Base-by-base conservation (phyloP, 2,113 vertebrate species). In the Psammodynastes pulverulentus region DNA sequence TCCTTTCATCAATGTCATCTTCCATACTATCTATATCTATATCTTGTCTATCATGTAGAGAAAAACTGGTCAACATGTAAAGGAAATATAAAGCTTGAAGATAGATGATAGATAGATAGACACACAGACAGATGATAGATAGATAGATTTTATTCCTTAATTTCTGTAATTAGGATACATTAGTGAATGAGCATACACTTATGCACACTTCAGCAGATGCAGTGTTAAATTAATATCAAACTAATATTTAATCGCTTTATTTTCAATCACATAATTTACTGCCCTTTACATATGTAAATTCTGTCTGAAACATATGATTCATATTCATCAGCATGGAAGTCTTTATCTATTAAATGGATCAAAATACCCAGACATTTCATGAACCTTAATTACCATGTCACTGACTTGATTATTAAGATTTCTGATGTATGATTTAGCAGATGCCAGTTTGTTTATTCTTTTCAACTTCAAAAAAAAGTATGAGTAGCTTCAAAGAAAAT, bases 381-480 rank as follows among this genome's bases (percentile, higher is more conserved):
- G 87, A 1, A 67, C 13, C 88, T 84, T 88, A 23, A 58, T 92
- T 54, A 92, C 3, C 45, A 87, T 93, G 58, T 72, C 6, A 87
- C 3, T 84, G 45, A 6, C 58, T 26, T 89, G 43, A 91, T 91
- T 91, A 91, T 62, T 46, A 19, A 62, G 58, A 88, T 90, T 43
- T 86, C 26, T 43, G 52, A n/a, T 2, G 0, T 9, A 51, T 17
- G 17, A 45, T 56, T 86, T 84, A 72, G 39, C 49, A 84, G 67
- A 84, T 39, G 23, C n/a, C 92, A 48, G 89, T 62, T 89, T 45
- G 49, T 93, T 93, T 29, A 49, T 87, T 52, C 39, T 62, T 92
- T 8, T 2, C 46, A 46, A 67, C 39, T 52, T 91, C 54, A 87
- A 72, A 53, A 43, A 26, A 62, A 34, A 49, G n/a, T 85, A 12